phyloP scores from a whole-genome alignment of 2,888 invertebrate genomes.

The Beris chalybata region DNA sequence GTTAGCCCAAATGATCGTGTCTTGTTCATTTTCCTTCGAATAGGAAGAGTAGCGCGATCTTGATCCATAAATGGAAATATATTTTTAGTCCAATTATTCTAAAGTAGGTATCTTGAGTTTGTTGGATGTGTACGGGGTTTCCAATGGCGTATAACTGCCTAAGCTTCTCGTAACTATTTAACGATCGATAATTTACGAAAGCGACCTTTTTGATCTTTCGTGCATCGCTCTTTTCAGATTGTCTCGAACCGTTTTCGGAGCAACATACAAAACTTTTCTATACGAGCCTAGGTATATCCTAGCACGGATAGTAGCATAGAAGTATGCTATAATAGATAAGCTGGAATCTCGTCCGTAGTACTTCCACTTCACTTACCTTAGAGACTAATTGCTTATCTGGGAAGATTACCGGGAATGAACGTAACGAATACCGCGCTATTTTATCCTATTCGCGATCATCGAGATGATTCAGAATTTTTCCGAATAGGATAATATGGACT shows the following conservation, averaged over 20 bases:
- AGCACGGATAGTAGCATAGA: no score
- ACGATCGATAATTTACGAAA: slow-evolving; percentile 34
- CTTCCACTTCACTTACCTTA: slow-evolving; percentile 27
- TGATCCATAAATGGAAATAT: slow-evolving; percentile 34
- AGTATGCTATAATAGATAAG: neutral
- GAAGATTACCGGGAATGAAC: slow-evolving; percentile 23
- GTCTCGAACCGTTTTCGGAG: slow-evolving; percentile 29
- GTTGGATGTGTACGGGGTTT: slow-evolving; percentile 4
- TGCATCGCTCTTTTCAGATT: slow-evolving; percentile 34
- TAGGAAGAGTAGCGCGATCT: slow-evolving; percentile 25
- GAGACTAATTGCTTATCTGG: slow-evolving; percentile 33
- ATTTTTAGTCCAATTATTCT: slow-evolving; percentile 34
- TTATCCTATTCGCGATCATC: no score
- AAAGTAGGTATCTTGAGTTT: slow-evolving; percentile 29
- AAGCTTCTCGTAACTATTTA: slow-evolving; percentile 33
- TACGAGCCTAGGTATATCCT: no score
- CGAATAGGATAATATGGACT: no score
- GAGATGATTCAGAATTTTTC: no score
- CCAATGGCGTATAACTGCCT: no score
- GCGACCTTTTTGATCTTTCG: slow-evolving; percentile 33
- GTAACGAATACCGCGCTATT: neutral
- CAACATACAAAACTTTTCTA: neutral
- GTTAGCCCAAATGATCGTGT: slow-evolving; percentile 19
- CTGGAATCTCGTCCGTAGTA: slow-evolving; percentile 10
- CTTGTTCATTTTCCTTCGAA: slow-evolving; percentile 22